Evolutionary conservation across 1,140 invertebrate species (phyloP).

Genomic region (Sycophila sp.): DNA sequence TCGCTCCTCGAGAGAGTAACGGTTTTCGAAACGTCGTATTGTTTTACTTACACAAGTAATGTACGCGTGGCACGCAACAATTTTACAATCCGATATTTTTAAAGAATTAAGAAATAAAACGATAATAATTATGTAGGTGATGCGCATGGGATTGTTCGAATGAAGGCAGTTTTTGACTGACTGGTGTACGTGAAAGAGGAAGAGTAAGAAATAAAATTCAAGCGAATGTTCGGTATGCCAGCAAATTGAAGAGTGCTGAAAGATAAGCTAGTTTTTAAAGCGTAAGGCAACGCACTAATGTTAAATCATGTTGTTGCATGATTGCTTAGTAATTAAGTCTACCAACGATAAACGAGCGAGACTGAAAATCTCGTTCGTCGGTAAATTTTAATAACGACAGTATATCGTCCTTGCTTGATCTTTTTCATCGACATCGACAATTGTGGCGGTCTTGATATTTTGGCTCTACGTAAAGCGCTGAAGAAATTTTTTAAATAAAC

Average conservation of each 20-base stretch:
- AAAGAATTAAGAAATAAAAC: slow-evolving; percentile 5
- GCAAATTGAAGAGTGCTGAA: slow-evolving; percentile 22
- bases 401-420: slow-evolving; percentile 19
- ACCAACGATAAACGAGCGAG: slow-evolving; percentile 31
- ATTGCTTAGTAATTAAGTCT: slow-evolving; percentile 44
- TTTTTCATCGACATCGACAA: slow-evolving; percentile 48
- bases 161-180: slow-evolving; percentile 38
- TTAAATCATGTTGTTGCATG: slow-evolving; percentile 50
- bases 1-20: background rate
- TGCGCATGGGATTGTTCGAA: slow-evolving; percentile 41
- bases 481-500: too few species aligned
- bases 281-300: slow-evolving; percentile 45
- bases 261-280: slow-evolving; percentile 43
- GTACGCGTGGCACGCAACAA: slow-evolving; percentile 17
- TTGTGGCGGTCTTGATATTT: background rate
- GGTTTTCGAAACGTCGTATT: background rate
- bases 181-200: slow-evolving; percentile 46
- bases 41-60: slow-evolving; percentile 10
- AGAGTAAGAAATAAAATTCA: slow-evolving; percentile 15
- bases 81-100: slow-evolving; percentile 35
- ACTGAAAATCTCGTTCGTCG: slow-evolving; percentile 39
- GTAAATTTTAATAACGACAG: slow-evolving; percentile 16
- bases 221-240: slow-evolving; percentile 47
- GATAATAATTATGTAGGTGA: slow-evolving; percentile 34
- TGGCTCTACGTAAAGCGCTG: background rate